Conservation (phyloP, 2,888 invertebrate genomes). For the Amorpha juglandis region DNA sequence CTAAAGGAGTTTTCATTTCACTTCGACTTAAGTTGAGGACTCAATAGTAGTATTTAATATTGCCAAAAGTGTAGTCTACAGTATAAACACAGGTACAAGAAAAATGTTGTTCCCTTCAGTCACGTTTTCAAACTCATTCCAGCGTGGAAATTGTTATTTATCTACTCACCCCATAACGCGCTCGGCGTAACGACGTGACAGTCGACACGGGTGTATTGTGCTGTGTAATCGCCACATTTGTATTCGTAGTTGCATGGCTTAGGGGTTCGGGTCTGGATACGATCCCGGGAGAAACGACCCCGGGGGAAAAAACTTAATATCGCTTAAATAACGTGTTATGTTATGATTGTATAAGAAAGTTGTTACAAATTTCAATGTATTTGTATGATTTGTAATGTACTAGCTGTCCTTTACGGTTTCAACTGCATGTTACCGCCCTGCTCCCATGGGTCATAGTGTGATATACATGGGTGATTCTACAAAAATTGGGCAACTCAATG, state of each 20-base stretch:
- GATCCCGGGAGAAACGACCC: background rate
- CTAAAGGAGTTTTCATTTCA: no score
- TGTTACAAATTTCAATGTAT: no score
- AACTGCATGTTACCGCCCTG: no score
- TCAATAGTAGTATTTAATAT: no score
- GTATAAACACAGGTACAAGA: no score
- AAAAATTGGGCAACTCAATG: no score
- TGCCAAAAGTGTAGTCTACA: no score
- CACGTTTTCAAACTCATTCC: slow-evolving; percentile 18
- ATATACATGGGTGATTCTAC: no score
- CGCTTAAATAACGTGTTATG: background rate
- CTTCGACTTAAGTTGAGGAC: no score
- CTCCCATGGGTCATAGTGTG: no score
- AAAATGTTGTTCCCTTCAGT: background rate
- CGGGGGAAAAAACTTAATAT: background rate
- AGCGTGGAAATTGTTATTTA: slow-evolving; percentile 4
- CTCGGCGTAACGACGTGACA: background rate
- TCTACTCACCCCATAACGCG: slow-evolving; percentile 15
- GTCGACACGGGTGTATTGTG: background rate
- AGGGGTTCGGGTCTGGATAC: background rate
- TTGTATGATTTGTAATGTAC: no score
- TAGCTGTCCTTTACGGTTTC: no score
- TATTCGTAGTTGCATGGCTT: background rate
- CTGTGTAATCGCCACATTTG: slow-evolving; percentile 3
- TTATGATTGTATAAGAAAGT: background rate